A percentile compares a stretch with the other conserved stretches of the same genome.
phyloP scores from a whole-genome alignment of 2,797 vertebrate species.

The Halcyon badia region DNA sequence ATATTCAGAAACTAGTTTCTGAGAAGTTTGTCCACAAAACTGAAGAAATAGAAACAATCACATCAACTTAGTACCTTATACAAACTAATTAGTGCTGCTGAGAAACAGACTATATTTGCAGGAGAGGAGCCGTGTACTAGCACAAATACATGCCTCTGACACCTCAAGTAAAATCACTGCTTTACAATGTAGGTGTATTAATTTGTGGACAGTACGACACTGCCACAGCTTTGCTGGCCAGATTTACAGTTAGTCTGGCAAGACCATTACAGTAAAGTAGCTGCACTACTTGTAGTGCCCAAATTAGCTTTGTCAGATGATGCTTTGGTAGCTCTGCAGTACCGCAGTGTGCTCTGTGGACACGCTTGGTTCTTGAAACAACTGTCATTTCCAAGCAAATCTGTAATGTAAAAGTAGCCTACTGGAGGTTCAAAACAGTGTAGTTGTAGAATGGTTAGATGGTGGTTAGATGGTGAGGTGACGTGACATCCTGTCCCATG shows the following conservation, averaged over 20 bases:
- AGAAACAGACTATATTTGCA: neutral
- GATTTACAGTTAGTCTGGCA: neutral
- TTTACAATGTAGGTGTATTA: neutral
- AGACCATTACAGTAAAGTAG: neutral
- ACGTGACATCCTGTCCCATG: neutral
- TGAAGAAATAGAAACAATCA: neutral
- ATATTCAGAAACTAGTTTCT: neutral
- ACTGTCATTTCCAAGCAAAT: neutral
- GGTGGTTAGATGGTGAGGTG: neutral
- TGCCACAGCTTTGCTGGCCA: neutral
- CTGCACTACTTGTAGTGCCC: neutral
- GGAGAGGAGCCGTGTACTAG: neutral
- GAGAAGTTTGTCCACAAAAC: neutral
- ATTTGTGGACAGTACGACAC: neutral
- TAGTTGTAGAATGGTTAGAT: neutral
- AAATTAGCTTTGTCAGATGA: neutral
- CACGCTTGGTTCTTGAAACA: neutral
- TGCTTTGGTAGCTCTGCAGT: conserved; percentile 26
- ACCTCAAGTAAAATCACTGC: neutral
- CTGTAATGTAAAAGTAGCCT: neutral
- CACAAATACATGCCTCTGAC: neutral
- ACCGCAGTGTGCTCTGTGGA: neutral
- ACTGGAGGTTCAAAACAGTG: neutral
- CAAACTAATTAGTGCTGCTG: neutral
- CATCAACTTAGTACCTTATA: neutral